Evolutionary conservation across 30 jellyfish, hydroid and myxozoan genomes (phyloP).

Genomic region (Hydra vulgaris): DNA sequence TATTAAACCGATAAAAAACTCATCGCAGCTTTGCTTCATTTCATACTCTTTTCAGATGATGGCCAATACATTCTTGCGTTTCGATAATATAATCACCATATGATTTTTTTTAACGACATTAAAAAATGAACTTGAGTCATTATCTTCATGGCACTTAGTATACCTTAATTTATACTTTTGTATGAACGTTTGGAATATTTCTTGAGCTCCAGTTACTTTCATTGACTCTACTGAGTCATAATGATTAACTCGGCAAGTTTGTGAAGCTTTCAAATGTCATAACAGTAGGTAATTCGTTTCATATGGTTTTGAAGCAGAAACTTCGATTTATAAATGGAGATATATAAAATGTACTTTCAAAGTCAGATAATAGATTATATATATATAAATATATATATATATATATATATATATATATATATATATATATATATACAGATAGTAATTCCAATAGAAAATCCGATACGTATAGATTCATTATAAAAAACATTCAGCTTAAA

Average conservation of each 20-base stretch:
- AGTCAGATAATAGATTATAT: not conserved
- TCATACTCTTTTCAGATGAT: not conserved
- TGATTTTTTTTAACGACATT: not conserved
- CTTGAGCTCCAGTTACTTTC: not conserved
- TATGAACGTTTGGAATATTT: too few species aligned
- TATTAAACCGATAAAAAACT: not conserved
- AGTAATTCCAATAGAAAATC: not conserved
- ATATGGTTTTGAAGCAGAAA: not conserved
- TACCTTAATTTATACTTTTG: too few species aligned
- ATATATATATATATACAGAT: too few species aligned
- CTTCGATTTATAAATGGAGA: not conserved
- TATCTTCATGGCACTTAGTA: too few species aligned
- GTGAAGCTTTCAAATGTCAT: too few species aligned
- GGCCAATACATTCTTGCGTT: too few species aligned
- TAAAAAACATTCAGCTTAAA: not conserved
- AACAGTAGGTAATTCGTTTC: not conserved
- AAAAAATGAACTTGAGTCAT: too few species aligned
- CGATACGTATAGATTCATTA: not conserved
- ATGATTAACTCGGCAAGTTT: not conserved
- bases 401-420: too few species aligned
- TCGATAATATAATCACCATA: not conserved
- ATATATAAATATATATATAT: too few species aligned
- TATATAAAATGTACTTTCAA: not conserved
- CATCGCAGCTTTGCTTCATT: not conserved
- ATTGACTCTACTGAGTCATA: not conserved